Conservation (phyloP, 2,797 vertebrate genomes). For the Syngnathus acus region DNA sequence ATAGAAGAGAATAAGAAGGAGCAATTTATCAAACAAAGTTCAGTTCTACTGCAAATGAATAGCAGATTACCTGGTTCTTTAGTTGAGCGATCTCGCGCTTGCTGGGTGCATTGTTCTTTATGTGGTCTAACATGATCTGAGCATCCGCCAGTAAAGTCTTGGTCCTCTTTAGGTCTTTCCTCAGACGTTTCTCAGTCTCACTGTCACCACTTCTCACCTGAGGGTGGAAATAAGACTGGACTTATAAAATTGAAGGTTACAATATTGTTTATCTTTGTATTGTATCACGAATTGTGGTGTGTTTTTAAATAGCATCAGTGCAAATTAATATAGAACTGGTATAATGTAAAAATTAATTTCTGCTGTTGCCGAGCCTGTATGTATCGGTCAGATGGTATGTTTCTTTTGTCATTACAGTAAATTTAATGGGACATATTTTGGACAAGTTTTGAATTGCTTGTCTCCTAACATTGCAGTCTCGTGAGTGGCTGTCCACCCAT, state of each 20-base stretch:
- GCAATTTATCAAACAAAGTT: neutral
- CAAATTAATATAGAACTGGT: neutral
- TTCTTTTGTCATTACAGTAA: neutral
- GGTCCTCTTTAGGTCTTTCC: constrained; percentile 93
- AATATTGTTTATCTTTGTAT: neutral
- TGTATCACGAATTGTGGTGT: neutral
- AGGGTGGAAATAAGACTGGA: neutral
- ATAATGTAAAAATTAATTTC: neutral
- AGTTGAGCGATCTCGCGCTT: constrained; percentile 95
- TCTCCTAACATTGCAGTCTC: too few relatives aligned
- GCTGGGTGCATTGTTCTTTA: constrained; percentile 95
- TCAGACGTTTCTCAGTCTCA: constrained; percentile 86
- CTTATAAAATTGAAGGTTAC: neutral
- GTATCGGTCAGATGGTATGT: neutral
- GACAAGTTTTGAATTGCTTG: too few relatives aligned
- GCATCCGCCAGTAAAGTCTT: constrained; percentile 90
- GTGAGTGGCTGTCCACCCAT: too few relatives aligned
- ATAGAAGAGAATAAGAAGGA: neutral
- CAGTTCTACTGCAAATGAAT: neutral
- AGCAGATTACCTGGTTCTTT: constrained; percentile 86
- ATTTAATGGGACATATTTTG: too few relatives aligned
- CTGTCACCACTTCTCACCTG: constrained; percentile 85
- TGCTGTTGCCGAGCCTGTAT: neutral
- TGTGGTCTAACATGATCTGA: constrained; percentile 97
- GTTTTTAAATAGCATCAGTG: neutral